Conservation (phyloP, 2,888 invertebrate species). For the Amphipyra berbera region DNA sequence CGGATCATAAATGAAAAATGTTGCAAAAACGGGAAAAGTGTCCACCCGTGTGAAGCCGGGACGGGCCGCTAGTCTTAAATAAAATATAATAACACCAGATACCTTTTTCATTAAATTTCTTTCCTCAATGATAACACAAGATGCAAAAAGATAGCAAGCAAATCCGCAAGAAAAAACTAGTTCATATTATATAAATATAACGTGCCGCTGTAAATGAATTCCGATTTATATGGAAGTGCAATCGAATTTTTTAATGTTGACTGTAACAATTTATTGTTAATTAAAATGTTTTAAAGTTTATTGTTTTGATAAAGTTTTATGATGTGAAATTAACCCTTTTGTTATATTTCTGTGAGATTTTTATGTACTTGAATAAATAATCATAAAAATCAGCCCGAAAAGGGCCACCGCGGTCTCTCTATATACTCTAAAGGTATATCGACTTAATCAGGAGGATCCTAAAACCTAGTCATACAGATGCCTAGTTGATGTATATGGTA, state of each 20-base stretch:
- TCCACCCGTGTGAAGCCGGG: too few relatives aligned
- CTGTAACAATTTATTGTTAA: conserved; percentile 61
- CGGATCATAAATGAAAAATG: too few relatives aligned
- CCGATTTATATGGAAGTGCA: conserved; percentile 44
- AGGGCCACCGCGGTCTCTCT: too few relatives aligned
- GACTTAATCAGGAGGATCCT: too few relatives aligned
- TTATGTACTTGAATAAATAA: neutral
- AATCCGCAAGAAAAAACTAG: conserved; percentile 14
- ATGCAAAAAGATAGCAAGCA: neutral
- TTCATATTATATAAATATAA: conserved; percentile 34
- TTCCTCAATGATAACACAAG: neutral
- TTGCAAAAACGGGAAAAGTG: too few relatives aligned
- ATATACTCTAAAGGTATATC: too few relatives aligned
- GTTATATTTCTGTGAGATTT: conserved; percentile 29
- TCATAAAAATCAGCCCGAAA: too few relatives aligned
- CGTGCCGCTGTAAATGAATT: conserved; percentile 37
- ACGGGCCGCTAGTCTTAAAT: too few relatives aligned
- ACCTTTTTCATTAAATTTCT: neutral
- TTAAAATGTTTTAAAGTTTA: conserved; percentile 69
- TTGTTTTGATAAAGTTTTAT: conserved; percentile 67
- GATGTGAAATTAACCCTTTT: conserved; percentile 61
- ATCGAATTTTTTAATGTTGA: conserved; percentile 39
- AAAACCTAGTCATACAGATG: too few relatives aligned
- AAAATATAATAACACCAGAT: too few relatives aligned
- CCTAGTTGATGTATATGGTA: too few relatives aligned